Evolutionary conservation across 2,888 invertebrate genomes (phyloP).

Genomic region (Scaptomyza parva): DNA sequence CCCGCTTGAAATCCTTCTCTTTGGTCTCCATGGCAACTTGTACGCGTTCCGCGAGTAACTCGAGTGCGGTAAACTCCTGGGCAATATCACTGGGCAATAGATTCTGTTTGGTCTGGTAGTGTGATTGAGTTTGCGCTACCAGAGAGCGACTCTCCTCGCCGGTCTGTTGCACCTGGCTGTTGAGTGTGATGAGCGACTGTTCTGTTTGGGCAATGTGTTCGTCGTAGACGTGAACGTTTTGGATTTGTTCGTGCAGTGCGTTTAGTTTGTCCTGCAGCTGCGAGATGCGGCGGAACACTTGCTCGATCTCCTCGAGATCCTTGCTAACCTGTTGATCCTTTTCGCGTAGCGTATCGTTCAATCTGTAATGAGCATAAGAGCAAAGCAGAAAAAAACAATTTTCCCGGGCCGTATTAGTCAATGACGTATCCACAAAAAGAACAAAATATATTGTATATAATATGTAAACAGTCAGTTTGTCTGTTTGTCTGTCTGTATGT

Average conservation of each 20-base stretch:
- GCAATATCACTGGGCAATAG: conserved; percentile 90
- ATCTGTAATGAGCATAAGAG: conserved; percentile 86
- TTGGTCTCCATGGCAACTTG: conserved; percentile 94
- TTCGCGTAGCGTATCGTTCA: conserved; percentile 91
- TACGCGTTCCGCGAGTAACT: conserved; percentile 92
- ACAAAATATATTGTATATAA: conserved; percentile 30
- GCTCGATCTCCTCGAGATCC: conserved; percentile 91
- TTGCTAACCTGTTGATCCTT: conserved; percentile 90
- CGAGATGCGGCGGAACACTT: conserved; percentile 89
- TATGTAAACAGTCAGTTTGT: conserved; percentile 46
- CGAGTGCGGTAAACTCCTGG: conserved; percentile 92
- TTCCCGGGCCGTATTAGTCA: conserved; percentile 61
- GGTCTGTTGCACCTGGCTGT: conserved; percentile 86
- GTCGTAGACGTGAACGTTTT: conserved; percentile 91
- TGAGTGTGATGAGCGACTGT: conserved; percentile 87
- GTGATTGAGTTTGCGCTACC: conserved; percentile 87
- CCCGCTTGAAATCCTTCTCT: conserved; percentile 94
- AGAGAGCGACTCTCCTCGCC: conserved; percentile 87
- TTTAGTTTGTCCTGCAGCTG: conserved; percentile 89
- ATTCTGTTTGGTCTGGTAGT: conserved; percentile 88
- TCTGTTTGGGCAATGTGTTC: conserved; percentile 89
- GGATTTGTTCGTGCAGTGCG: conserved; percentile 88
- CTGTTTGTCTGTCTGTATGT: conserved; percentile 13
- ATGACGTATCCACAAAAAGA: conserved; percentile 46
- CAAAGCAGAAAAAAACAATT: conserved; percentile 21